Evolutionary conservation across 2,113 vertebrate genomes (phyloP), one percentile per base, ranked within the genome.

Genomic region (Lampris incognitus): DNA sequence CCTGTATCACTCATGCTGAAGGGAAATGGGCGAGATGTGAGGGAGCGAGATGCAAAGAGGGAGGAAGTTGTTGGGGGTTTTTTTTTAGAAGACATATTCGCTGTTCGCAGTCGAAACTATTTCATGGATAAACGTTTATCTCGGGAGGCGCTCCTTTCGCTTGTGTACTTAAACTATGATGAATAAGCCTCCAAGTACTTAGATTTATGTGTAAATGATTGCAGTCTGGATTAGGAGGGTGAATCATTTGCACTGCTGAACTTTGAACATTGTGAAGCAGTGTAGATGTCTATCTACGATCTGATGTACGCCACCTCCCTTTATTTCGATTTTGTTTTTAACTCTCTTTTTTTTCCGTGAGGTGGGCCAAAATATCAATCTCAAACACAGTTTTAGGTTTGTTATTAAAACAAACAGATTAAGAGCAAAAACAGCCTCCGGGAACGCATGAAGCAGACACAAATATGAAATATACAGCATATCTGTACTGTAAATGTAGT

Each of bases 1-100:
- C 64, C 70, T n/a, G 66, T 84, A 91, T 91, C 85, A 88, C 51
- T 90, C 88, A 91, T 74, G 60, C 76, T 88, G 88, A 88, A 89
- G 66, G 83, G 55, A 76, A 46, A 57, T 60, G 55, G 56, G 52
- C 66, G 75, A 58, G 69, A 70, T 64, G 55, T 66, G 41, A 74
- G 62, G 72, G 69, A 58, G 59, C 39, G 46, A 44, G 48, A 24
- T 72, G 49, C 52, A 79, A 13, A 10, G 78, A 46, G 62, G 62
- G 66, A 59, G 41, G 40, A 51, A 76, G 42, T 41, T 57, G 63
- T 46, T 7, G 4, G 4, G 4, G 4, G 4, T 46, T 56, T 51
- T 5, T 24, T 74, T 77, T 66, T 3, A 40, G 41, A 72, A 67
- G 38, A 24, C 52, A 46, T 46, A 5, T 41, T 42, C 78, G 55